Conservation (phyloP, 2,113 vertebrate species). For the Trinectes maculatus region DNA sequence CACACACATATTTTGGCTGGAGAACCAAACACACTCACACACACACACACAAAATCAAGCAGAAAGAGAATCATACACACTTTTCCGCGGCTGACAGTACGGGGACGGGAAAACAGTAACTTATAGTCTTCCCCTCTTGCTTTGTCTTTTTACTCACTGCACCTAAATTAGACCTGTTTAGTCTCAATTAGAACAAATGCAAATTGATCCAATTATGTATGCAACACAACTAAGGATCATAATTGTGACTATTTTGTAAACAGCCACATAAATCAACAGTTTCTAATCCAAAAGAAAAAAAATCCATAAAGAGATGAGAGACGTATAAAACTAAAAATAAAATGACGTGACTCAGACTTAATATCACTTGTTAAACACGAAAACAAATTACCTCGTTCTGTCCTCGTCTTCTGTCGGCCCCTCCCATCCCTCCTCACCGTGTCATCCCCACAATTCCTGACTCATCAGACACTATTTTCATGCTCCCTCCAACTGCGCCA, state of each 20-base stretch:
- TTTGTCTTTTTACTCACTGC: too few relatives aligned
- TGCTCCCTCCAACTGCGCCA: constrained; percentile 17
- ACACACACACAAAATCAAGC: too few relatives aligned
- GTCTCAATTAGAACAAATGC: too few relatives aligned
- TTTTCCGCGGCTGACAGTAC: not conserved
- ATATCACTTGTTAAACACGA: constrained; percentile 18
- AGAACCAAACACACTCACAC: not conserved
- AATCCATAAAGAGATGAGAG: constrained; percentile 7
- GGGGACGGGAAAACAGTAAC: not conserved
- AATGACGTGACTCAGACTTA: not conserved
- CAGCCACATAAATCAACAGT: not conserved
- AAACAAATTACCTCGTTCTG: not conserved
- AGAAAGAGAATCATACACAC: constrained; percentile 1
- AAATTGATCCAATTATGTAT: too few relatives aligned
- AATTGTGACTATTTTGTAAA: not conserved
- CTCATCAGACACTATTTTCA: constrained; percentile 71
- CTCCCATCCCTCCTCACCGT: constrained; percentile 26
- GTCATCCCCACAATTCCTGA: constrained; percentile 55
- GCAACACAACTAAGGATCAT: too few relatives aligned
- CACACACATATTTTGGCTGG: not conserved
- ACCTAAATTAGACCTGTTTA: too few relatives aligned
- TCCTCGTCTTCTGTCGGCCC: not conserved
- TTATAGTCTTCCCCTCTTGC: too few relatives aligned
- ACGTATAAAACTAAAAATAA: not conserved
- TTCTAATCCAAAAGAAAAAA: not conserved